These are phyloP conservation scores for Vollenhovia emeryi DNA, from an alignment of 1,140 invertebrate species.

Conservation along the genomic window DNA sequence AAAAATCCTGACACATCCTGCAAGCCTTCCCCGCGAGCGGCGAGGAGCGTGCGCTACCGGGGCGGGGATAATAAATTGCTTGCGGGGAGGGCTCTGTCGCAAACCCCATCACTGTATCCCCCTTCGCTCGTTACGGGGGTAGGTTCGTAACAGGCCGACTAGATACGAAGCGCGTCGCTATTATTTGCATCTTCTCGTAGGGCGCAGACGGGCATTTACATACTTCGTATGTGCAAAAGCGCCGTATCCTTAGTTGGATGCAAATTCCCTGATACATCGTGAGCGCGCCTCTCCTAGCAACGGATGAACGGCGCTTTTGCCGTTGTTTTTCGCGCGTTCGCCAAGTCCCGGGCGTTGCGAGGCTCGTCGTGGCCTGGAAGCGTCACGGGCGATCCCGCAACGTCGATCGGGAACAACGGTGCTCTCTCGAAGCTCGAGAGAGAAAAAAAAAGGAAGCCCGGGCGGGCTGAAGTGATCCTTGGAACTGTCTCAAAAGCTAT, in stretches of 20 bases:
- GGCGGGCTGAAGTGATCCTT: neutral
- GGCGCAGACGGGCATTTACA: conserved; percentile 21
- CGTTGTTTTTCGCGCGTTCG: neutral
- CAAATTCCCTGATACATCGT: conserved; percentile 23
- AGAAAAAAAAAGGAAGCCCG: neutral
- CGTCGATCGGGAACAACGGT: neutral
- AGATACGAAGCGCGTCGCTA: neutral
- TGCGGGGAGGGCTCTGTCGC: neutral
- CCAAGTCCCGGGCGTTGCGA: neutral
- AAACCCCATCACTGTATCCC: neutral
- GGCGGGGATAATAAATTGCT: conserved; percentile 42
- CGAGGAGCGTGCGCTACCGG: neutral
- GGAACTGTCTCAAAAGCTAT: neutral
- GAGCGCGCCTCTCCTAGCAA: neutral
- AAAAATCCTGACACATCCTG: conserved; percentile 26
- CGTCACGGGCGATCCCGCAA: neutral
- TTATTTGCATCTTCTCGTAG: conserved; percentile 53
- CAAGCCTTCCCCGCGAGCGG: neutral
- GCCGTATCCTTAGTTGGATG: conserved; percentile 9
- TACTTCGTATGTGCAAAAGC: conserved; percentile 11
- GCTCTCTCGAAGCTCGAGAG: neutral
- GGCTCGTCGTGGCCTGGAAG: neutral
- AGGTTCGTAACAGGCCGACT: neutral
- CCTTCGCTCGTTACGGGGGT: neutral
- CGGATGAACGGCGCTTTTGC: neutral